A percentile compares a stretch with the other conserved stretches of the same genome.
These are phyloP conservation scores for Alligator sinensis DNA, from an alignment of 2,113 vertebrate species.

Conservation along the genomic window DNA sequence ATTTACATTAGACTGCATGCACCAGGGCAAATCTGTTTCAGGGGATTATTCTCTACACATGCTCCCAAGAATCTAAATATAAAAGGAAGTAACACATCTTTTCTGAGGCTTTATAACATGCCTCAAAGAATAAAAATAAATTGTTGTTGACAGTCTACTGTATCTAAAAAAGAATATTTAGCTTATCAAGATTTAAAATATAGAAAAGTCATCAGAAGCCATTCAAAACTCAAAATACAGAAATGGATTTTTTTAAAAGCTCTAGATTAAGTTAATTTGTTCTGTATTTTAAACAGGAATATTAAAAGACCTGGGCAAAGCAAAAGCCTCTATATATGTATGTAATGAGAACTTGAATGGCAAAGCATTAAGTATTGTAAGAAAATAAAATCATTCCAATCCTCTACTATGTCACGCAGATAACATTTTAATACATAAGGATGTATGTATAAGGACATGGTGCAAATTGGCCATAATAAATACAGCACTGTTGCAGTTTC, in stretches of 20 bases:
- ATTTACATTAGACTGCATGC: background rate
- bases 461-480: constrained; percentile 45
- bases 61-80: background rate
- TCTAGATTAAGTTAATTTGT: background rate
- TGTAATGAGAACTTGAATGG: background rate
- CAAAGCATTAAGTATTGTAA: background rate
- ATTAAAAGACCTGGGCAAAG: background rate
- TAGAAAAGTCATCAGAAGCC: background rate
- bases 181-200: background rate
- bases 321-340: background rate
- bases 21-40: background rate
- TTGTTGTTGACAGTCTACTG: background rate
- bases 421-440: background rate
- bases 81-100: background rate
- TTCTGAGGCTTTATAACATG: background rate
- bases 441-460: constrained; percentile 1
- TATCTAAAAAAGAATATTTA: background rate
- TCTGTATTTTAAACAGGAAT: constrained; percentile 21
- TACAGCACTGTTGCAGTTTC: background rate
- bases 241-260: background rate
- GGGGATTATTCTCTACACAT: background rate
- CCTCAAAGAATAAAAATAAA: background rate
- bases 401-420: background rate
- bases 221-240: background rate
- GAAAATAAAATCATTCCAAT: background rate